A percentile compares a stretch with the other conserved stretches of the same genome.
Evolutionary conservation across 2,113 vertebrate genomes (phyloP).

Genomic region (Sitta europaea): DNA sequence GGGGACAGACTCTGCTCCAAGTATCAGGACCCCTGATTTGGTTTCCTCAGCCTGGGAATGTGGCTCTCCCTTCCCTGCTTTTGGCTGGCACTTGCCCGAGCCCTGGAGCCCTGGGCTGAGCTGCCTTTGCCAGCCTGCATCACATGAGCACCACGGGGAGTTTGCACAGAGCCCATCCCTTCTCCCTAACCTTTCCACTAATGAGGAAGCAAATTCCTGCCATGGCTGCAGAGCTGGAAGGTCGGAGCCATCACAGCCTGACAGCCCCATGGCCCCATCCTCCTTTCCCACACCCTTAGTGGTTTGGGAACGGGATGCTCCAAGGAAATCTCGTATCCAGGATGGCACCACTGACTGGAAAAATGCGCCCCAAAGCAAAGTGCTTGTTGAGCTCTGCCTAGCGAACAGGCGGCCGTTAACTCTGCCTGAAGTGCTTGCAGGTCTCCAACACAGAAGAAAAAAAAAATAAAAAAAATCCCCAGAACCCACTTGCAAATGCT

Average conservation of each 20-base stretch:
- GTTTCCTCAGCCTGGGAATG: fast-evolving
- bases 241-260: background rate
- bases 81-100: fast-evolving
- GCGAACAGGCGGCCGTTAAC: fast-evolving
- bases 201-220: constrained; percentile 20
- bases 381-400: fast-evolving
- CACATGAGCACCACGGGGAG: background rate
- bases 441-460: background rate
- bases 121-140: background rate
- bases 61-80: background rate
- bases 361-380: background rate
- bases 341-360: background rate
- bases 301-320: background rate
- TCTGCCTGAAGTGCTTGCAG: background rate
- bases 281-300: background rate
- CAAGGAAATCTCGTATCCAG: background rate
- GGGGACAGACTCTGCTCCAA: background rate
- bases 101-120: fast-evolving
- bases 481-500: background rate
- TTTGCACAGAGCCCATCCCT: background rate
- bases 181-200: constrained; percentile 12
- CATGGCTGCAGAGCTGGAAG: background rate
- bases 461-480: background rate
- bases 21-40: background rate
- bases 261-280: fast-evolving